These are phyloP conservation scores for Sweltsa coloradensis DNA, from an alignment of 1,140 invertebrate genomes.

Conservation along the genomic window DNA sequence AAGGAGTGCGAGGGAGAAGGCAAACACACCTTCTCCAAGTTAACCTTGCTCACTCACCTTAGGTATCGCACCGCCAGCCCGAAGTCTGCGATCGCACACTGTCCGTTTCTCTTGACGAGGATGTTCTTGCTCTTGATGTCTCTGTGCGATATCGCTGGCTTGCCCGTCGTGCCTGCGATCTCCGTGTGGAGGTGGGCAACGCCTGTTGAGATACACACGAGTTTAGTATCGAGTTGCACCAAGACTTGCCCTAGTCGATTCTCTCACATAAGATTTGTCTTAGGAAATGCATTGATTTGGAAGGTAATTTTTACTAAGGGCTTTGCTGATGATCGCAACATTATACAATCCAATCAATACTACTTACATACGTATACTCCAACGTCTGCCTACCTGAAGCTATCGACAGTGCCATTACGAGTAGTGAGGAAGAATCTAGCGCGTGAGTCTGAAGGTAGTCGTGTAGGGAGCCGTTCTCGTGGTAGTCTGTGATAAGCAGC, in stretches of 20 bases:
- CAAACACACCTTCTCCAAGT: no score
- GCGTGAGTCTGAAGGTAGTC: slow-evolving; percentile 72
- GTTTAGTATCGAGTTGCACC: no score
- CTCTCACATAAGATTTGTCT: no score
- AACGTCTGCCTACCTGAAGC: no score
- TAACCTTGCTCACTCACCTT: slow-evolving; percentile 43
- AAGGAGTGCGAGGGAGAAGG: no score
- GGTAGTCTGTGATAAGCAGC: slow-evolving; percentile 82
- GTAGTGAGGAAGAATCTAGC: slow-evolving; percentile 49
- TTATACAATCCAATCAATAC: no score
- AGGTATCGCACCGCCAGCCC: slow-evolving; percentile 84
- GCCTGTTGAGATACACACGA: no score
- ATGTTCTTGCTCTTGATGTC: slow-evolving; percentile 96
- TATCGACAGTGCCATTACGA: slow-evolving; percentile 59
- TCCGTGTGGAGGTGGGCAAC: slow-evolving; percentile 83
- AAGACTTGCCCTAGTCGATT: no score
- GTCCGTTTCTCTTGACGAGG: slow-evolving; percentile 79
- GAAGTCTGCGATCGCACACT: slow-evolving; percentile 92
- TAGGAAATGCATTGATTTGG: no score
- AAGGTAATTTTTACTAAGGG: no score
- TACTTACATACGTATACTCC: no score
- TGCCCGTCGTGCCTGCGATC: slow-evolving; percentile 78
- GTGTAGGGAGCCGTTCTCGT: slow-evolving; percentile 77
- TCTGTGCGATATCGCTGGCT: slow-evolving; percentile 84
- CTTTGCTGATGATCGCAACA: no score